Percentiles rank a stretch among this genome's conserved stretches.
These are phyloP conservation scores for Melanostigma gelatinosum DNA, from an alignment of 2,113 vertebrate species.

Conservation along the genomic window DNA sequence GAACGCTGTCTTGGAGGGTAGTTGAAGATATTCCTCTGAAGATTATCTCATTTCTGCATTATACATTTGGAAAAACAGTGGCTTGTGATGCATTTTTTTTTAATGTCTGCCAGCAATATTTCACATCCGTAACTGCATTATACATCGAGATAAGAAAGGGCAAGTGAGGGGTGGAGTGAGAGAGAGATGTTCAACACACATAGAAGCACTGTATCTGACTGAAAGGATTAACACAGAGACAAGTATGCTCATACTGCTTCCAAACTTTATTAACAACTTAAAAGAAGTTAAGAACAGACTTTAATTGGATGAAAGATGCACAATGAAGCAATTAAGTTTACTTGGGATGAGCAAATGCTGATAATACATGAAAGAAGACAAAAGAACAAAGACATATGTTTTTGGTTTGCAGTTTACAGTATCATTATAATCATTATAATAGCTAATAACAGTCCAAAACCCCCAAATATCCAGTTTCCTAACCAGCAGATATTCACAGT, in stretches of 20 bases:
- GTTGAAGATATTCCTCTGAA: slow-evolving; percentile 40
- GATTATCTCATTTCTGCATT: slow-evolving; percentile 46
- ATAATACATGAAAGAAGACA: not conserved
- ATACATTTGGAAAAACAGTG: slow-evolving; percentile 35
- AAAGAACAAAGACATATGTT: not conserved
- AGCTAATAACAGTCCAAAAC: not conserved
- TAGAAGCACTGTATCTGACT: not conserved
- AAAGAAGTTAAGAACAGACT: not conserved
- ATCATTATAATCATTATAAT: not conserved
- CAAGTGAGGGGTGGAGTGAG: slow-evolving; percentile 4
- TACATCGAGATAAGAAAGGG: slow-evolving; percentile 39
- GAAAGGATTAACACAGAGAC: not conserved
- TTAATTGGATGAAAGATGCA: not conserved
- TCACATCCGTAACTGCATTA: slow-evolving; percentile 54
- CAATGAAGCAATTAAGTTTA: not conserved
- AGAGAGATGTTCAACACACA: slow-evolving; percentile 5
- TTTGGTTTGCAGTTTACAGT: not conserved
- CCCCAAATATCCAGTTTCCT: not conserved
- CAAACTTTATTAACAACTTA: not conserved
- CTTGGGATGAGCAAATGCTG: not conserved
- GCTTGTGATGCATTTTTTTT: slow-evolving; percentile 44
- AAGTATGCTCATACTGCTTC: not conserved
- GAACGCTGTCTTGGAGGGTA: slow-evolving; percentile 14
- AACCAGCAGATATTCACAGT: not conserved
- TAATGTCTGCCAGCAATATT: slow-evolving; percentile 52